Percentiles rank a stretch among this genome's conserved stretches.
Conservation (phyloP, 2,797 vertebrate species). For the Rhyacichthys aspro region DNA sequence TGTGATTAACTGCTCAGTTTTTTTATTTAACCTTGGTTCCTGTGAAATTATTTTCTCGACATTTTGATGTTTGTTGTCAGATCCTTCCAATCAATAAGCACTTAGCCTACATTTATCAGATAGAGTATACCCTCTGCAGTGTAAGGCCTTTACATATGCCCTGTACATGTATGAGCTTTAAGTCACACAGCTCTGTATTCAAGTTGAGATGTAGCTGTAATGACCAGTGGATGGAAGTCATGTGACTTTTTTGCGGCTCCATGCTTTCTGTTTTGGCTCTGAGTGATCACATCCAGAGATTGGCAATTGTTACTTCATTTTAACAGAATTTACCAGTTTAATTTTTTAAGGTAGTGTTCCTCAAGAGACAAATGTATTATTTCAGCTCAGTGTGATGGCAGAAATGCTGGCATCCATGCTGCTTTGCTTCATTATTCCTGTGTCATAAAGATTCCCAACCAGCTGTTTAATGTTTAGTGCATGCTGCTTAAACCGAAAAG, state of each 20-base stretch:
- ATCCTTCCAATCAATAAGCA: slow-evolving; percentile 59
- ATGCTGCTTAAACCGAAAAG: slow-evolving; percentile 43
- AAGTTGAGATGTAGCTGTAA: too few relatives aligned
- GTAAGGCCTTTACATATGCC: not conserved
- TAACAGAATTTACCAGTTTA: too few relatives aligned
- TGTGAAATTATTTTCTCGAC: slow-evolving; percentile 54
- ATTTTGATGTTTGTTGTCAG: slow-evolving; percentile 47
- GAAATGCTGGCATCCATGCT: slow-evolving; percentile 10
- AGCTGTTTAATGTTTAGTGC: slow-evolving; percentile 49
- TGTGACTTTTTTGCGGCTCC: too few relatives aligned
- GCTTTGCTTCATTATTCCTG: slow-evolving; percentile 40
- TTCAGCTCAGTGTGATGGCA: not conserved
- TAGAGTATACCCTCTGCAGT: slow-evolving; percentile 32
- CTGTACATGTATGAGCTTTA: too few relatives aligned
- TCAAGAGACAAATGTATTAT: not conserved
- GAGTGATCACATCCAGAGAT: too few relatives aligned
- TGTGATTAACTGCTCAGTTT: not conserved
- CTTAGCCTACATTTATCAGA: slow-evolving; percentile 34
- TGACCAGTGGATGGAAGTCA: too few relatives aligned
- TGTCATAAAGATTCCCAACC: slow-evolving; percentile 32
- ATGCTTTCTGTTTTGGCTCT: too few relatives aligned
- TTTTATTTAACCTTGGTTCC: slow-evolving; percentile 29
- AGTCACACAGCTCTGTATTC: too few relatives aligned
- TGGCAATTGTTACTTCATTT: too few relatives aligned
- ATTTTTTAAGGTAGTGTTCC: not conserved